Conservation (phyloP, 1,140 invertebrate species). For the Melanaphis sacchari region DNA sequence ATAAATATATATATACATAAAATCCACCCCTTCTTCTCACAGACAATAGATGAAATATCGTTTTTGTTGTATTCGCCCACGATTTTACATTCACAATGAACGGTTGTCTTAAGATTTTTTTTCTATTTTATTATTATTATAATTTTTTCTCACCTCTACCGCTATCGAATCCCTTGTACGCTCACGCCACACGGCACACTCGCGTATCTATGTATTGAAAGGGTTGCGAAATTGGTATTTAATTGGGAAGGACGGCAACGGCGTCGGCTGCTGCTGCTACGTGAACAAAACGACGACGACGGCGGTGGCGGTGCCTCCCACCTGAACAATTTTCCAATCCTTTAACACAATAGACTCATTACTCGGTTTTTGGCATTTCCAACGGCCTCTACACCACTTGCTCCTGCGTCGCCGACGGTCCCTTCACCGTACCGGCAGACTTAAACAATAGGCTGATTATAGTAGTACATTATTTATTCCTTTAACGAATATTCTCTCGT, state of each 20-base stretch:
- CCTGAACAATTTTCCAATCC: constrained; percentile 57
- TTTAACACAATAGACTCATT: constrained; percentile 57
- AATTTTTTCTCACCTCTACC: constrained; percentile 27
- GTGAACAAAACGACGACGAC: constrained; percentile 46
- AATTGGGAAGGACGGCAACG: constrained; percentile 47
- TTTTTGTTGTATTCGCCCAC: constrained; percentile 54
- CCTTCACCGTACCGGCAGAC: not conserved
- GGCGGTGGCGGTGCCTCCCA: constrained; percentile 18
- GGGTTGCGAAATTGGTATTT: constrained; percentile 57
- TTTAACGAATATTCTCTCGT: constrained; percentile 39
- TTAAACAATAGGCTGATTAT: constrained; percentile 54
- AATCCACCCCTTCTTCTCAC: constrained; percentile 14
- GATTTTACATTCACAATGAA: constrained; percentile 45
- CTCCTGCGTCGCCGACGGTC: not conserved
- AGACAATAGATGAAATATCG: constrained; percentile 53
- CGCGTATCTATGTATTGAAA: not conserved
- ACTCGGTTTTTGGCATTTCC: constrained; percentile 57
- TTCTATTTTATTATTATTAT: not conserved
- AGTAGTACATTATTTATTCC: constrained; percentile 35
- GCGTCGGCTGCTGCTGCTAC: not conserved
- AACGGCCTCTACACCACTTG: not conserved
- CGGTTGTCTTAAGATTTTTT: constrained; percentile 40
- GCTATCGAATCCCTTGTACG: not conserved
- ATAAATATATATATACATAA: not conserved
- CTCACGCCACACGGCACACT: not conserved